A percentile compares a stretch with the other conserved stretches of the same genome.
Evolutionary conservation across 2,888 invertebrate species (phyloP).

Genomic region (Parthenolecanium corni): DNA sequence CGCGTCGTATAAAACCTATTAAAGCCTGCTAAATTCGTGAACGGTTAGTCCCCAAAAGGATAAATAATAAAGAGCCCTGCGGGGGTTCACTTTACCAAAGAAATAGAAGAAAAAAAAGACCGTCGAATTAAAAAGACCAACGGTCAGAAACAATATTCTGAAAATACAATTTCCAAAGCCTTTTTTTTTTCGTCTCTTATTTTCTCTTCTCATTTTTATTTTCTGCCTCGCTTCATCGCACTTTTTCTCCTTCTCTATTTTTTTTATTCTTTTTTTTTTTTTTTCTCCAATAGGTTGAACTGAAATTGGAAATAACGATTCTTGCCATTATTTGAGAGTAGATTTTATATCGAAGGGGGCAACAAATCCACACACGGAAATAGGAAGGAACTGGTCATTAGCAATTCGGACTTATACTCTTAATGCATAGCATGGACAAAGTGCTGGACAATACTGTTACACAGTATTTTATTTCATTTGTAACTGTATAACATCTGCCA

Average conservation of each 20-base stretch:
- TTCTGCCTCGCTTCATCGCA: too few relatives aligned
- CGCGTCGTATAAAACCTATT: too few relatives aligned
- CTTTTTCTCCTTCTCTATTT: too few relatives aligned
- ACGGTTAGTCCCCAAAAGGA: neutral
- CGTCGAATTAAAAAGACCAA: slow-evolving; percentile 25
- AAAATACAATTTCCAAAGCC: slow-evolving; percentile 23
- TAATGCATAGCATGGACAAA: slow-evolving; percentile 25
- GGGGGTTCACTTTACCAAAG: neutral
- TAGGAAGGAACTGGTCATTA: slow-evolving; percentile 29
- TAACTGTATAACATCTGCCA: slow-evolving; percentile 22
- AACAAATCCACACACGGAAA: slow-evolving; percentile 27
- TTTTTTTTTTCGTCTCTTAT: neutral
- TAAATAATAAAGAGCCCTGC: slow-evolving; percentile 10
- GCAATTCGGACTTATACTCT: slow-evolving; percentile 20
- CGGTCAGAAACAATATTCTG: slow-evolving; percentile 24
- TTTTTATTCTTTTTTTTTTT: too few relatives aligned
- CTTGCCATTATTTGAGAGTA: slow-evolving; percentile 2
- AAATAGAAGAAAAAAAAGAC: neutral
- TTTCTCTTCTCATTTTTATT: too few relatives aligned
- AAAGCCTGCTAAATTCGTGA: too few relatives aligned
- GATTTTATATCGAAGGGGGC: neutral
- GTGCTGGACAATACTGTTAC: slow-evolving; percentile 25
- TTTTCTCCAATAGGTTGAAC: neutral
- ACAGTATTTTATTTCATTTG: slow-evolving; percentile 26
- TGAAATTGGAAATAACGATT: slow-evolving; percentile 27